Percentiles rank a stretch among this genome's conserved stretches.
Conservation (phyloP, 2,113 vertebrate species). For the Drymodes brunneopygia region DNA sequence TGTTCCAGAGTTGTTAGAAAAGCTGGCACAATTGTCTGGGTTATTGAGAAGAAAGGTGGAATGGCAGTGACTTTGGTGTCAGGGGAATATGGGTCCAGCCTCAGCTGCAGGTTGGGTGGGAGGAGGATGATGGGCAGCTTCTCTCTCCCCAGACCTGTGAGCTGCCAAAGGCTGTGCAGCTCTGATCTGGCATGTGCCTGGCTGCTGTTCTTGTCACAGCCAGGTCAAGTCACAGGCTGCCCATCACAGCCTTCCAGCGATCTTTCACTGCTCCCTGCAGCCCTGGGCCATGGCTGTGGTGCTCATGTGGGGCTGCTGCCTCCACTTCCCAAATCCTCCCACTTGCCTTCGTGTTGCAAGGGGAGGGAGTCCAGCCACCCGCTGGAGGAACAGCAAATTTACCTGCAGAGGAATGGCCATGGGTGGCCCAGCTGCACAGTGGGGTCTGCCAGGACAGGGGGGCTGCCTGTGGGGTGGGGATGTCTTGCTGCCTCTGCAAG, state of each 20-base stretch:
- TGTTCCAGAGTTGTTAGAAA: not conserved
- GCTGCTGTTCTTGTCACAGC: rapidly evolving
- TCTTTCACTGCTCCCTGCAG: not conserved
- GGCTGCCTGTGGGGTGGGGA: not conserved
- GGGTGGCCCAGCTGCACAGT: not conserved
- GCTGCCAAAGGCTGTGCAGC: not conserved
- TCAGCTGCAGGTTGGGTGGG: not conserved
- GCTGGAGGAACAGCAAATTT: not conserved
- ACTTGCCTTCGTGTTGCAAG: not conserved
- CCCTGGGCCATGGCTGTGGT: rapidly evolving
- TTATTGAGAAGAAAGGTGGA: not conserved
- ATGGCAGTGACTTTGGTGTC: not conserved
- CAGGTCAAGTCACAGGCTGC: not conserved
- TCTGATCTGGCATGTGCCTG: rapidly evolving
- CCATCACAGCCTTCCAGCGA: not conserved
- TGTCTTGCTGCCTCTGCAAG: not conserved
- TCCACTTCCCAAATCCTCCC: not conserved
- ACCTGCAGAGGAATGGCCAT: not conserved
- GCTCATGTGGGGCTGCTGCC: not conserved
- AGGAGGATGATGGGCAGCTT: not conserved
- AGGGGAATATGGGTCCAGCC: not conserved
- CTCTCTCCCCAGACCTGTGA: not conserved
- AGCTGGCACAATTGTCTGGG: not conserved
- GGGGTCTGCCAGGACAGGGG: not conserved
- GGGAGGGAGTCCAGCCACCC: rapidly evolving